Conservation (phyloP, 1,140 invertebrate species). For the Sycophaga agraensis region DNA sequence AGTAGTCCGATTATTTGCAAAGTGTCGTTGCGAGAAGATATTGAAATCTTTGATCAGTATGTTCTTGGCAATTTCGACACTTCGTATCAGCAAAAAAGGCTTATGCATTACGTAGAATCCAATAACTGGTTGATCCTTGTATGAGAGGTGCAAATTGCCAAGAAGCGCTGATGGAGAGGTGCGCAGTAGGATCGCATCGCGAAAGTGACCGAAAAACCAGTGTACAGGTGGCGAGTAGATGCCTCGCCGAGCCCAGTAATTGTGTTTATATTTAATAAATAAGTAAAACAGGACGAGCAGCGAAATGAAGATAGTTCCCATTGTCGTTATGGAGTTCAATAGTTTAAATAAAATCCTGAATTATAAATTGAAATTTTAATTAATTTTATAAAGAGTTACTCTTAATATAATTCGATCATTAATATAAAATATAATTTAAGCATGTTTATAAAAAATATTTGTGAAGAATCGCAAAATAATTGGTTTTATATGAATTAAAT, state of each 20-base stretch:
- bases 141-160: constrained; percentile 35
- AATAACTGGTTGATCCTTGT: constrained; percentile 28
- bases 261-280: constrained; percentile 31
- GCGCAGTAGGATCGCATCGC: constrained; percentile 31
- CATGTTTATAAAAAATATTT: too few species aligned
- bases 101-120: constrained; percentile 45
- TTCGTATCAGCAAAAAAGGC: constrained; percentile 37
- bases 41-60: constrained; percentile 58
- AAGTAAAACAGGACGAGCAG: constrained; percentile 17
- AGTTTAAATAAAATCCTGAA: too few species aligned
- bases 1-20: constrained; percentile 29
- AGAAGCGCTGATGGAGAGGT: constrained; percentile 40
- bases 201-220: constrained; percentile 41
- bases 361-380: too few species aligned
- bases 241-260: constrained; percentile 40
- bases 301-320: too few species aligned
- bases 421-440: too few species aligned
- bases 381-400: too few species aligned
- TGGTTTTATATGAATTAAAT: too few species aligned
- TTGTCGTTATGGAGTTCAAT: too few species aligned
- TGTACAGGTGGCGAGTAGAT: constrained; percentile 31
- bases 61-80: constrained; percentile 37
- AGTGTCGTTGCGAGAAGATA: constrained; percentile 52
- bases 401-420: too few species aligned
- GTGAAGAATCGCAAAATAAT: too few species aligned